Base-by-base conservation (phyloP, 2,113 vertebrate species). In the Pelecanoides urinatrix region DNA sequence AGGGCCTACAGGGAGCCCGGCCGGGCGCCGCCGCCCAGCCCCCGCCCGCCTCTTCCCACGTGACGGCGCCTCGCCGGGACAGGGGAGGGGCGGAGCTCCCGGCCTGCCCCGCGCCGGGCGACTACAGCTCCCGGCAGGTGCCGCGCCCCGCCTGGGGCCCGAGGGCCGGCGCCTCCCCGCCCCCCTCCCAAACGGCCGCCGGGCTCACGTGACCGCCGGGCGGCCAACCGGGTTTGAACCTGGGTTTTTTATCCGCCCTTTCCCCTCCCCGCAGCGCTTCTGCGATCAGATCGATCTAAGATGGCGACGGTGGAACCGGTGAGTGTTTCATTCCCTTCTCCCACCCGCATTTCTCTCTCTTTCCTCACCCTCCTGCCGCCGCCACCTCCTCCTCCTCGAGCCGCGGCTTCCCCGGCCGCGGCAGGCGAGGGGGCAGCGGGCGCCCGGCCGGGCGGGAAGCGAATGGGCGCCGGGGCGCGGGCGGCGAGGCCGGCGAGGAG, bases 271-370 rank as follows among this genome's bases (percentile, higher is more conserved):
- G 95, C 96, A 94, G 97, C 95, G 97, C 97, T 96, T 94, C 97
- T 98, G 97, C 67, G 96, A 92, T 67, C 98, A 96, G 96, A 98
- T 88, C 98, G 97, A 97, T 97, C 96, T 98, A 99, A 99, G 98
- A 99, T 99, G 99, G 99, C 99, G 99, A 97, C 99, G 94, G 99
- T 99, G 96, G 98, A 99, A 97, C 98, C 99, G 99, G 99, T 99
- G 98, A 99, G 99, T 99, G 89, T 86, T 95, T 96, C 91, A 62
- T 95, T 96, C 79, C n/a, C 91, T 40, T 86, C 93, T 93, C 44
- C 36, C n/a, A 47, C 52, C 62, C 53, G 89, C 82, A 56, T n/a
- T 49, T 22, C 36, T 25, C 13, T 20, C 38, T 42, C 21, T 25
- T 70, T 38, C 30, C 27, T 53, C 42, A 2, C 10, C 26, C 29